Evolutionary conservation across 2,888 invertebrate species (phyloP).

Genomic region (Drosophila kuntzei): DNA sequence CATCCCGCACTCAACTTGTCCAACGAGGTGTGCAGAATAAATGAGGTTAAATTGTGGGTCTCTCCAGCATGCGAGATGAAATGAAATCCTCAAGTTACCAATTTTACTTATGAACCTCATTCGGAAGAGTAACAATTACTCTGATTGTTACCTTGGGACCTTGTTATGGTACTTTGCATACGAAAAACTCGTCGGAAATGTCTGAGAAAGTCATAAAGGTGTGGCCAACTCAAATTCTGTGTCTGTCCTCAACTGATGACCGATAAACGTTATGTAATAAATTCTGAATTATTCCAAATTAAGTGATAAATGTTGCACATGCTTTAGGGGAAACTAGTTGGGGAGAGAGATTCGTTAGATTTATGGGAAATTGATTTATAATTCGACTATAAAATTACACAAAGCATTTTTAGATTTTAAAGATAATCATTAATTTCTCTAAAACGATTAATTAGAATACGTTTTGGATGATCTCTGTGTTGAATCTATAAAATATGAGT

Average conservation of each 20-base stretch:
- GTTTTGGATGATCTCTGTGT: no score
- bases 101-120: conserved; percentile 27
- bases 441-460: no score
- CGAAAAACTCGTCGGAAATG: background rate
- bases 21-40: conserved; percentile 18
- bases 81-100: conserved; percentile 18
- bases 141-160: conserved; percentile 31
- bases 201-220: conserved; percentile 14
- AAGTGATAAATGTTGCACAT: conserved; percentile 17
- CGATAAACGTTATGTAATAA: conserved; percentile 33
- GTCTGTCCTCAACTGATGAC: conserved; percentile 25
- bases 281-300: conserved; percentile 27
- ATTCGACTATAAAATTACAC: no score
- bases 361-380: no score
- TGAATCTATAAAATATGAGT: no score
- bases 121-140: conserved; percentile 36
- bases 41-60: conserved; percentile 37
- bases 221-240: conserved; percentile 26
- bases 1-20: conserved; percentile 19
- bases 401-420: no score
- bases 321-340: background rate
- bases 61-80: background rate
- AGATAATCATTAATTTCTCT: no score
- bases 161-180: conserved; percentile 31
- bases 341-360: no score